phyloP scores from a whole-genome alignment of 2,797 vertebrate species.

The Tenualosa thibaudeaui region DNA sequence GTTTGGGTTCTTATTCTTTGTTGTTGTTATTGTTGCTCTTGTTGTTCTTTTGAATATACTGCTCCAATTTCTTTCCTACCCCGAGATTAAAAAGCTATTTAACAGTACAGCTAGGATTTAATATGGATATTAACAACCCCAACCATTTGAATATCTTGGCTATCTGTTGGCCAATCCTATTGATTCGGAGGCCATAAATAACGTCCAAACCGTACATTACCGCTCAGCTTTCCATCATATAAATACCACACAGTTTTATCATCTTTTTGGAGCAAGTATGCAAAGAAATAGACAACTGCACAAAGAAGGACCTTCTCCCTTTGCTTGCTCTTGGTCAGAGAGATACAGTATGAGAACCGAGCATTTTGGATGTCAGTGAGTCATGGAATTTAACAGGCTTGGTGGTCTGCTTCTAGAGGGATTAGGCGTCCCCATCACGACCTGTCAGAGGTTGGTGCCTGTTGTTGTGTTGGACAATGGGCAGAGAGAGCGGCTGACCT shows the following conservation, averaged over 20 bases:
- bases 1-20: background rate
- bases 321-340: background rate
- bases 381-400: slow-evolving; percentile 69
- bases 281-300: no score
- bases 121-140: background rate
- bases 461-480: slow-evolving; percentile 52
- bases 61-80: background rate
- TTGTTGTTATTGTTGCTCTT: background rate
- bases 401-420: slow-evolving; percentile 64
- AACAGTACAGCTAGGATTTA: background rate
- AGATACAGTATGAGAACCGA: background rate
- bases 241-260: background rate
- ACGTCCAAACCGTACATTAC: slow-evolving; percentile 6
- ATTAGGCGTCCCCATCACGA: slow-evolving; percentile 57
- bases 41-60: slow-evolving; percentile 14
- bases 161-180: background rate
- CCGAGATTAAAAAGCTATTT: slow-evolving; percentile 13
- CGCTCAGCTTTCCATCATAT: background rate
- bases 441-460: slow-evolving; percentile 54
- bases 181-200: background rate
- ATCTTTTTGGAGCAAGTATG: slow-evolving; percentile 28
- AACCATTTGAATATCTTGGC: background rate
- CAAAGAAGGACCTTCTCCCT: no score
- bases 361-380: slow-evolving; percentile 33
- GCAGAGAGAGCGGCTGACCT: background rate